phyloP scores from a whole-genome alignment of 2,797 vertebrate species.

The Thaleichthys pacificus region DNA sequence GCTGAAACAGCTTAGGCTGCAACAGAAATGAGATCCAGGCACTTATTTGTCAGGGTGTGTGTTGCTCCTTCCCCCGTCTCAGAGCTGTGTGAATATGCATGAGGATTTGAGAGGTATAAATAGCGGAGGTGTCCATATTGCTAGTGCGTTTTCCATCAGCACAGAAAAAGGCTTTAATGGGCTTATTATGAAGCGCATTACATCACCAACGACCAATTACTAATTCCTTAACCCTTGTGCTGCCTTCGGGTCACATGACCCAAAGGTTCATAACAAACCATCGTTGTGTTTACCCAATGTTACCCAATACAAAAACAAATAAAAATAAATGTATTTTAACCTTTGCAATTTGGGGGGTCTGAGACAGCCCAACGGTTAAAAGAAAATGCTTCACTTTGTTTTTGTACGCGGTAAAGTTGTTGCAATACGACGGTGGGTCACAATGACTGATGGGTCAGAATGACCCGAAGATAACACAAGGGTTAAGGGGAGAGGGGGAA shows the following conservation, averaged over 20 bases:
- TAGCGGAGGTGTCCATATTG: constrained; percentile 83
- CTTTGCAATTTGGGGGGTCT: too few relatives aligned
- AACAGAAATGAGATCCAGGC: constrained; percentile 79
- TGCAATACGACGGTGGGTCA: too few relatives aligned
- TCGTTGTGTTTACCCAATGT: too few relatives aligned
- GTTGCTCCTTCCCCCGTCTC: constrained; percentile 71
- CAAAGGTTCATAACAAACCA: too few relatives aligned
- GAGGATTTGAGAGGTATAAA: constrained; percentile 87
- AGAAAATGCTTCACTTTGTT: too few relatives aligned
- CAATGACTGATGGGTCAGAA: too few relatives aligned
- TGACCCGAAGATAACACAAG: too few relatives aligned
- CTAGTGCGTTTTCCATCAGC: constrained; percentile 80
- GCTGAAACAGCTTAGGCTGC: constrained; percentile 74
- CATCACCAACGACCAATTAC: constrained; percentile 81
- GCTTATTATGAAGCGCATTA: constrained; percentile 83
- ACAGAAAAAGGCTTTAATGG: constrained; percentile 80
- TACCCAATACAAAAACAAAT: too few relatives aligned
- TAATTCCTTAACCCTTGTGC: constrained; percentile 60
- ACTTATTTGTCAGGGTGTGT: constrained; percentile 80
- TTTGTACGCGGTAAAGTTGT: too few relatives aligned
- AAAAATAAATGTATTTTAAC: too few relatives aligned
- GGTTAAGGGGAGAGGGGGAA: constrained; percentile 46
- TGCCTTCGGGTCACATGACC: too few relatives aligned
- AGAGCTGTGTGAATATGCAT: constrained; percentile 82
- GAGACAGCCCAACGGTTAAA: too few relatives aligned